Evolutionary conservation across 1,140 invertebrate genomes (phyloP), one percentile per base, ranked within the genome.

Genomic region (Drosophila obscura): DNA sequence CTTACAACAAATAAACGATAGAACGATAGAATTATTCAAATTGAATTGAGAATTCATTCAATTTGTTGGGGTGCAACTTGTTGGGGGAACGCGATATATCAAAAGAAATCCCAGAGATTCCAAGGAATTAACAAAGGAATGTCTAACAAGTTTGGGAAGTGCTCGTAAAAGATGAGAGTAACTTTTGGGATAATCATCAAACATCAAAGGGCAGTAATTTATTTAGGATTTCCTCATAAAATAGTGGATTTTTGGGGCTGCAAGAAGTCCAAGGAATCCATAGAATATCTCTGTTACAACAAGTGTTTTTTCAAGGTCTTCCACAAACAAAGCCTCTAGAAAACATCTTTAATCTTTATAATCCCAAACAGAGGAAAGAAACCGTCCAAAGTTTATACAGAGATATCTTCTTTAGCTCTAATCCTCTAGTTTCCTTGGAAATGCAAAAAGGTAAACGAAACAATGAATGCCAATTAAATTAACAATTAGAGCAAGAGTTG

Each of bases 1-100:
- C 41, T 49, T 19, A 26, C 69, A n/a, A 43, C 41, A 19, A 44
- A 56, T 63, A 51, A 73, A 62, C 50, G 52, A 61, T n/a, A 53
- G 46, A 61, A 58, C 46, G 43, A 52, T 71, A 57, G 49, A 75
- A 75, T 53, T 64, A 72, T 50, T 56, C 41, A 83, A 83, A 83
- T 83, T 83, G 66, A 83, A 80, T 80, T 66, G 50, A 74, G 65
- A 44, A 52, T 57, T 69, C 56, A 24, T 49, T 68, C 44, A 43
- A 35, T 69, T 57, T 48, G 56, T 66, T 67, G 41, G n/a, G 13
- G 44, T 7, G 35, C 11, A 0, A 39, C 13, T 11, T 39, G 4
- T 13, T 39, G 35, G 35, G 35, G 35, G 35, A 39, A 13, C 1
- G 9, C 35, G 35, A 28, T 48, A 41, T 35, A 22, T 1, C 22